A percentile compares a stretch with the other conserved stretches of the same genome.
Conservation (phyloP, 2,888 invertebrate genomes). For the Drosophila percnosoma region DNA sequence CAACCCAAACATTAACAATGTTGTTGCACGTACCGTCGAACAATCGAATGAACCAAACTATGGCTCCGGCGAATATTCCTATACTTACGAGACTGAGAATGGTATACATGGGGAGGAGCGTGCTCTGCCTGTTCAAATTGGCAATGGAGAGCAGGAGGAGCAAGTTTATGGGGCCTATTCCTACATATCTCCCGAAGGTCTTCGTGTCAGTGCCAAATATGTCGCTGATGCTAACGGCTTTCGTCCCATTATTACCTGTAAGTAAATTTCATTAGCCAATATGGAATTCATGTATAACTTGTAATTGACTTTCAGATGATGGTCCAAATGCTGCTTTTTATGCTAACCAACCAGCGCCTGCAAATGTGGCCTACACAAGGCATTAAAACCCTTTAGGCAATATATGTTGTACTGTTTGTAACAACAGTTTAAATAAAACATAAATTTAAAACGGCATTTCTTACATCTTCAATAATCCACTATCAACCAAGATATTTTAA, state of each 20-base stretch:
- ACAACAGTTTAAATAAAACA: not conserved
- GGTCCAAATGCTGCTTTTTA: slow-evolving; percentile 71
- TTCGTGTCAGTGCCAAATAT: slow-evolving; percentile 80
- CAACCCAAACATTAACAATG: slow-evolving; percentile 68
- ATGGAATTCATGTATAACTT: not conserved
- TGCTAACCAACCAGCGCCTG: slow-evolving; percentile 64
- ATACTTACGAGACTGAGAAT: slow-evolving; percentile 82
- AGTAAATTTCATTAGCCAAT: slow-evolving; percentile 33
- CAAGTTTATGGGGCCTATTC: slow-evolving; percentile 81
- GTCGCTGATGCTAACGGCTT: slow-evolving; percentile 82
- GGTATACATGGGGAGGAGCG: slow-evolving; percentile 81
- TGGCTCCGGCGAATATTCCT: slow-evolving; percentile 72
- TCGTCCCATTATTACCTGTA: slow-evolving; percentile 80
- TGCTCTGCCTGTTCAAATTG: slow-evolving; percentile 59
- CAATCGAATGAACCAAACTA: slow-evolving; percentile 60
- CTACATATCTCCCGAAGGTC: slow-evolving; percentile 81
- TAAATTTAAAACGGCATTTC: not conserved
- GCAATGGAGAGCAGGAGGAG: slow-evolving; percentile 63
- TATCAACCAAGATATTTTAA: not conserved
- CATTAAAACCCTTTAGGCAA: slow-evolving; percentile 30
- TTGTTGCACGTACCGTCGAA: slow-evolving; percentile 70
- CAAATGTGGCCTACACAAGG: slow-evolving; percentile 66
- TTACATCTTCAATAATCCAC: not conserved
- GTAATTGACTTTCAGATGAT: slow-evolving; percentile 62
- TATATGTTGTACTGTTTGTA: not conserved